Percentiles rank a stretch among this genome's conserved stretches.
phyloP scores from a whole-genome alignment of 1,140 invertebrate species.

The Choristoneura fumiferana region DNA sequence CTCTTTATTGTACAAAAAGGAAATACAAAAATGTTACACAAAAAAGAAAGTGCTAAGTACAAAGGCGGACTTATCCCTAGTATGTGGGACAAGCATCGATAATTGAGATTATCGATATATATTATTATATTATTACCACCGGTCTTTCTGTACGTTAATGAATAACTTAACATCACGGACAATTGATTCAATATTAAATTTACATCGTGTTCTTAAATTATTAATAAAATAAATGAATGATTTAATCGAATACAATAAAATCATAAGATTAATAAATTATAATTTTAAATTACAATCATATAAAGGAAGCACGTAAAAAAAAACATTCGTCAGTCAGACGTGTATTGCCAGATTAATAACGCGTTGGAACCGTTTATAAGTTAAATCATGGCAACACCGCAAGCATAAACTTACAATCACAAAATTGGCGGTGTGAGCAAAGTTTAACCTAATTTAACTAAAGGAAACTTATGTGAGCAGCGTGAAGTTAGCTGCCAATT shows the following conservation, averaged over 20 bases:
- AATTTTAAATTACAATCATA: constrained; percentile 17
- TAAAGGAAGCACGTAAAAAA: constrained; percentile 38
- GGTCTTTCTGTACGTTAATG: constrained; percentile 30
- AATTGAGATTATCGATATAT: too few relatives aligned
- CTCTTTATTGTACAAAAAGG: too few relatives aligned
- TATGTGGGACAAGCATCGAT: too few relatives aligned
- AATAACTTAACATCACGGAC: constrained; percentile 30
- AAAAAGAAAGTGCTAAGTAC: too few relatives aligned
- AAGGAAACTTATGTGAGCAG: not conserved
- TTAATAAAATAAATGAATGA: constrained; percentile 22
- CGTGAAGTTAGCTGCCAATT: not conserved
- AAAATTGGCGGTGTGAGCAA: constrained; percentile 57
- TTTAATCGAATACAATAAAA: constrained; percentile 30
- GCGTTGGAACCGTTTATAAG: not conserved
- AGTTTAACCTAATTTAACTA: constrained; percentile 33
- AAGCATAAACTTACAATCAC: constrained; percentile 29
- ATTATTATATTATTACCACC: not conserved
- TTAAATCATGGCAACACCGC: constrained; percentile 32
- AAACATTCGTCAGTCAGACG: constrained; percentile 22
- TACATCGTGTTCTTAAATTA: constrained; percentile 31
- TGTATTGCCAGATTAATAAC: constrained; percentile 37
- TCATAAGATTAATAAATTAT: constrained; percentile 19
- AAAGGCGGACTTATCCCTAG: too few relatives aligned
- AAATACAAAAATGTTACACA: too few relatives aligned
- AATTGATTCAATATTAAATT: constrained; percentile 35